phyloP scores from a whole-genome alignment of 2,797 vertebrate species.

The Cygnus olor region DNA sequence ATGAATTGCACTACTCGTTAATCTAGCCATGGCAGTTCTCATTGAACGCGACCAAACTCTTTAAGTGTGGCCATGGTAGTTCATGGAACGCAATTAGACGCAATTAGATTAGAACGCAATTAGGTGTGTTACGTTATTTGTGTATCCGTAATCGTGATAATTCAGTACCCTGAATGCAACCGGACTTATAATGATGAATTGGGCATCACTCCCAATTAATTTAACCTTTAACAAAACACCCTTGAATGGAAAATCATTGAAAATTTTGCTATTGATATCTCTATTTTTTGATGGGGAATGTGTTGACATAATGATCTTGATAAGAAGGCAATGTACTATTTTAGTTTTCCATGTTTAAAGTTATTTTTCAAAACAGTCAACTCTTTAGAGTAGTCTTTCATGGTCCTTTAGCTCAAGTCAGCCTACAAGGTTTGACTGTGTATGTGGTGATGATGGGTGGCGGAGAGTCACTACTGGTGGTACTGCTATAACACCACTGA shows the following conservation, averaged over 20 bases:
- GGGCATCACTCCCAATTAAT: no score
- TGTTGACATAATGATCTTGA: background rate
- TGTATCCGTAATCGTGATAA: no score
- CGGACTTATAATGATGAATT: no score
- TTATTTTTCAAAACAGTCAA: background rate
- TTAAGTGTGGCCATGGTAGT: no score
- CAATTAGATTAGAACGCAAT: no score
- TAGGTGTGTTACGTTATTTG: no score
- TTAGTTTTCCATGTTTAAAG: background rate
- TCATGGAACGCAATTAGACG: no score
- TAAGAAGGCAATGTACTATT: background rate
- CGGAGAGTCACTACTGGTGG: background rate
- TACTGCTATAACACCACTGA: rapidly evolving
- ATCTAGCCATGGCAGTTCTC: no score
- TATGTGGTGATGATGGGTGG: background rate
- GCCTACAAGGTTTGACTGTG: background rate
- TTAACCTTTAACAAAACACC: no score
- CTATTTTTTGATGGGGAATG: background rate
- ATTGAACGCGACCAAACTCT: no score
- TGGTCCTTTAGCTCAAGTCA: background rate
- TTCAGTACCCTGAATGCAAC: no score
- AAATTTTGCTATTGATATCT: background rate
- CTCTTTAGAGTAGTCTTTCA: background rate
- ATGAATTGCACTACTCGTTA: no score
- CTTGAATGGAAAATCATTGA: background rate